A percentile compares a stretch with the other conserved stretches of the same genome.
These are phyloP conservation scores for Eidolon dupreanum DNA, from an alignment of 2,797 vertebrate genomes.

Conservation along the genomic window DNA sequence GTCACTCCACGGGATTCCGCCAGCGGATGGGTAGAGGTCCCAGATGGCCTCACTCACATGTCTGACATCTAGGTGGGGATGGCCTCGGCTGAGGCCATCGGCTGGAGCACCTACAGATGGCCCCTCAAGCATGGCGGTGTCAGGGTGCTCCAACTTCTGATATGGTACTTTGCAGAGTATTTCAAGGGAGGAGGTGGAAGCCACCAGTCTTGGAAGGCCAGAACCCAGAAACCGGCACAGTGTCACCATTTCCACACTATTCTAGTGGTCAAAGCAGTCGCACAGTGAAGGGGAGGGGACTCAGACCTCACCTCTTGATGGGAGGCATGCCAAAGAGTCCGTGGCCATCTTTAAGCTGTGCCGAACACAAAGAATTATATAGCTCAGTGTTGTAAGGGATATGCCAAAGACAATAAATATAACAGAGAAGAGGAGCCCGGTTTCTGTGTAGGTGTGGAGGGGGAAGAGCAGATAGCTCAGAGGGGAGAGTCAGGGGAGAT, in stretches of 20 bases:
- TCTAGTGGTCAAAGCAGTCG: background rate
- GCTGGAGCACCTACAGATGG: background rate
- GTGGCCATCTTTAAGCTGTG: background rate
- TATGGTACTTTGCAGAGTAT: background rate
- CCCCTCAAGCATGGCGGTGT: background rate
- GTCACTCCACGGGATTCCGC: background rate
- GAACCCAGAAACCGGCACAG: background rate
- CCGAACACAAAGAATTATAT: background rate
- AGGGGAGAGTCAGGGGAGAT: background rate
- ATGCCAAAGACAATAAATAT: too few relatives aligned
- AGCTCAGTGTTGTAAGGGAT: background rate
- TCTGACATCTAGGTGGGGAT: background rate
- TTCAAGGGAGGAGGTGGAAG: background rate
- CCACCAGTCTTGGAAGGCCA: background rate
- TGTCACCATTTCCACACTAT: background rate
- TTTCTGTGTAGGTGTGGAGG: rapidly evolving
- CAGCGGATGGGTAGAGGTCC: background rate
- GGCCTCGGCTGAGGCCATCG: background rate
- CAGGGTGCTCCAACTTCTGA: too few relatives aligned
- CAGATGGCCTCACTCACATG: background rate
- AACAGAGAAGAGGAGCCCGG: too few relatives aligned
- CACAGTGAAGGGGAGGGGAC: background rate
- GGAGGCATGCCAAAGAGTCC: background rate
- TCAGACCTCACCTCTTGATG: background rate
- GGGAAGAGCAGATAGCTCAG: background rate